Evolutionary conservation across 2,888 invertebrate genomes (phyloP).

Genomic region (Idaea aversata): DNA sequence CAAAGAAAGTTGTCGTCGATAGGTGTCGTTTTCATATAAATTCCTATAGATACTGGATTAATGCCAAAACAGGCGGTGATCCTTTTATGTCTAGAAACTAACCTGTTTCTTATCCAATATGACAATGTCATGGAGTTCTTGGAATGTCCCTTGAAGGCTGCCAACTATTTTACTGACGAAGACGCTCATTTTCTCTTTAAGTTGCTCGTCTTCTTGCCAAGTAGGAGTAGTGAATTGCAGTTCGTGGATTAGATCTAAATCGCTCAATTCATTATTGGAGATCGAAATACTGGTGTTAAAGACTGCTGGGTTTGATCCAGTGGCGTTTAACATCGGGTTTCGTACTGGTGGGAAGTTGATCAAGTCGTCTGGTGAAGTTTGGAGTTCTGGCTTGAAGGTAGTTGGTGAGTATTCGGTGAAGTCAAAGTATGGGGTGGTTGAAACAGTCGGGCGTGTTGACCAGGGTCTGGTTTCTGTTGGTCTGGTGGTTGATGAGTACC

Average conservation of each 20-base stretch:
- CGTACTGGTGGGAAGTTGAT: slow-evolving; percentile 92
- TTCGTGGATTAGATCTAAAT: slow-evolving; percentile 68
- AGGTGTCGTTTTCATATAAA: too few relatives aligned
- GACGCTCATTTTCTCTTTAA: slow-evolving; percentile 89
- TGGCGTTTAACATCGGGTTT: slow-evolving; percentile 89
- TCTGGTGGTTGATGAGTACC: slow-evolving; percentile 3
- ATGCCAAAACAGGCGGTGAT: too few relatives aligned
- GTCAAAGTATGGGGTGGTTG: slow-evolving; percentile 49
- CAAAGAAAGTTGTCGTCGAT: too few relatives aligned
- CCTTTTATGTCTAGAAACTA: background rate
- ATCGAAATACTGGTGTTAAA: slow-evolving; percentile 76
- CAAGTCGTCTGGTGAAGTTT: slow-evolving; percentile 85
- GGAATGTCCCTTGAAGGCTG: slow-evolving; percentile 90
- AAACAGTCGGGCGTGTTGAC: slow-evolving; percentile 7
- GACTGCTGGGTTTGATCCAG: slow-evolving; percentile 74
- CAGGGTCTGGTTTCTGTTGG: slow-evolving; percentile 22
- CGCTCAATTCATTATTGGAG: slow-evolving; percentile 68
- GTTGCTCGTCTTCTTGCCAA: slow-evolving; percentile 86
- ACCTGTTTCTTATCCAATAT: slow-evolving; percentile 67
- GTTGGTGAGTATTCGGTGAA: slow-evolving; percentile 58
- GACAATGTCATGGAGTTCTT: slow-evolving; percentile 89
- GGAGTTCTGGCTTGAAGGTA: slow-evolving; percentile 76
- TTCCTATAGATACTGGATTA: too few relatives aligned
- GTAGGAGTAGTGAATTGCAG: slow-evolving; percentile 87
- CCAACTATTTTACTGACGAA: slow-evolving; percentile 92